Conservation (phyloP, 2,797 vertebrate genomes). For the Peromyscus attwateri region DNA sequence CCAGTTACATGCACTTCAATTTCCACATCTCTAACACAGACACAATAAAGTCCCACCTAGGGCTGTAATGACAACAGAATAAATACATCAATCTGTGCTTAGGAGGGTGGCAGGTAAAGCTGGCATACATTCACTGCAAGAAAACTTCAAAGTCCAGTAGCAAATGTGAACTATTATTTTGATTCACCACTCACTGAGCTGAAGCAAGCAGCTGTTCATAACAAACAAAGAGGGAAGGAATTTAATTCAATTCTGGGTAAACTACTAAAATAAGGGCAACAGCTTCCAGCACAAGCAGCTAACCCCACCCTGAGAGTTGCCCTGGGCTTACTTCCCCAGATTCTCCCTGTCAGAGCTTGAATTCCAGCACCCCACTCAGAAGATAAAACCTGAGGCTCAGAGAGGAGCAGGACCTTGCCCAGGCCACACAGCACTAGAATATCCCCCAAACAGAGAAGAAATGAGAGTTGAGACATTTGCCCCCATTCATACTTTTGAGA, state of each 20-base stretch:
- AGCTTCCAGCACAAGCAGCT: slow-evolving; percentile 21
- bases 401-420: not conserved
- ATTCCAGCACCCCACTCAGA: not conserved
- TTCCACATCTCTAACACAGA: slow-evolving; percentile 1
- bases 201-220: not conserved
- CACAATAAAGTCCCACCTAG: not conserved
- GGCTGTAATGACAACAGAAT: not conserved
- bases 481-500: not conserved
- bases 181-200: not conserved
- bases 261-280: slow-evolving; percentile 24
- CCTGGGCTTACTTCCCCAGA: not conserved
- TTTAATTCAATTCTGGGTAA: not conserved
- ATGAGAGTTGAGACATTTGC: not conserved
- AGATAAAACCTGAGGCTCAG: not conserved
- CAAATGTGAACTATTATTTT: not conserved
- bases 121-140: not conserved
- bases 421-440: not conserved
- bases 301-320: not conserved
- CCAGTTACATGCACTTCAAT: not conserved
- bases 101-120: not conserved
- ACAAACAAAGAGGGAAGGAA: not conserved
- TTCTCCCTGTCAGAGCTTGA: not conserved
- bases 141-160: not conserved
- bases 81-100: not conserved
- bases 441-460: not conserved